Evolutionary conservation across 2,113 vertebrate genomes (phyloP).

Genomic region (Gobio gobio): DNA sequence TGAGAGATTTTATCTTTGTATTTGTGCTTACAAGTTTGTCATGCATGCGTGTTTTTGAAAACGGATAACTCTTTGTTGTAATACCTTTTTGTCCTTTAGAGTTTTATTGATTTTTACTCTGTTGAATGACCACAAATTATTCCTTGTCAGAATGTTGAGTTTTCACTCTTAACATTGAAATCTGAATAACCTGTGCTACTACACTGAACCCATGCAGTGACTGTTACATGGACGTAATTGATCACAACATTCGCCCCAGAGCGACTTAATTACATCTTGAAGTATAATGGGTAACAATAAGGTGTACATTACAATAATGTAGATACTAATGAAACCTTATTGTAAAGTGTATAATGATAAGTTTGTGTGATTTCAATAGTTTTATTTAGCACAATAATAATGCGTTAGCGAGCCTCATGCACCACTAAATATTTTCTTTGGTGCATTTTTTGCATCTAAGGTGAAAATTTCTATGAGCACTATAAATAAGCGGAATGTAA

Average conservation of each 20-base stretch:
- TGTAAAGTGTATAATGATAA: too few relatives aligned
- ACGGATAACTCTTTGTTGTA: not conserved
- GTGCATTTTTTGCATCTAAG: too few relatives aligned
- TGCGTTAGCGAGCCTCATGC: too few relatives aligned
- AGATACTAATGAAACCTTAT: too few relatives aligned
- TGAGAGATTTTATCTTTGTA: not conserved
- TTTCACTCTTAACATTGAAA: not conserved
- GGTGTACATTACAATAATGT: too few relatives aligned
- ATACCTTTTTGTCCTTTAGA: too few relatives aligned
- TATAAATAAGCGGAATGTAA: too few relatives aligned
- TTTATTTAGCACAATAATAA: too few relatives aligned
- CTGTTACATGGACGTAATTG: not conserved
- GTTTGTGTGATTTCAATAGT: too few relatives aligned
- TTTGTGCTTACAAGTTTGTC: not conserved
- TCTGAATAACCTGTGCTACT: not conserved
- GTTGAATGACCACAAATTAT: not conserved
- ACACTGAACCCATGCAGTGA: not conserved
- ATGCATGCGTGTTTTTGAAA: not conserved
- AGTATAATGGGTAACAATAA: not conserved
- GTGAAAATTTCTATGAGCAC: too few relatives aligned
- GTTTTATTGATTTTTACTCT: slow-evolving; percentile 1
- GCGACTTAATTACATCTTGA: not conserved
- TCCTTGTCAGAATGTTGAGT: not conserved
- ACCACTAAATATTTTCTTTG: too few relatives aligned
- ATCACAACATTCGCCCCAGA: not conserved